These are phyloP conservation scores for Zeus faber DNA, from an alignment of 2,113 vertebrate genomes.

Conservation along the genomic window DNA sequence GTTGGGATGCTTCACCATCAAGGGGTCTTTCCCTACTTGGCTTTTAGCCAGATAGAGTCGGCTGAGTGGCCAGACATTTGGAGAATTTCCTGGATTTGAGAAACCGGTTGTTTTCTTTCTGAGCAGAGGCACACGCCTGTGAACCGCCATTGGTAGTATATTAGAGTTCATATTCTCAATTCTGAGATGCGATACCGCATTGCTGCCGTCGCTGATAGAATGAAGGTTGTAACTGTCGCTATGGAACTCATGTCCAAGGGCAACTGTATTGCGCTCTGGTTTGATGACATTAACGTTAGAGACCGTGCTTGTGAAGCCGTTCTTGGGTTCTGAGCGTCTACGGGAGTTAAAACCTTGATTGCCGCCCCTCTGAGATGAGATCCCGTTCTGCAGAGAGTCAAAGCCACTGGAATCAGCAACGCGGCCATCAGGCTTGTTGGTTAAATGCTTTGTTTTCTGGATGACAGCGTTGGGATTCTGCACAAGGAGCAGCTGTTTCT, in stretches of 20 bases:
- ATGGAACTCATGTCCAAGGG: too few relatives aligned
- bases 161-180: too few relatives aligned
- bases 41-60: background rate
- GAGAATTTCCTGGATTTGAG: slow-evolving; percentile 1
- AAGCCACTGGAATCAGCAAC: background rate
- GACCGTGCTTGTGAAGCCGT: background rate
- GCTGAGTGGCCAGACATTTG: background rate
- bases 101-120: too few relatives aligned
- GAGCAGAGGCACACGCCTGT: too few relatives aligned
- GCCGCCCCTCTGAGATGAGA: background rate
- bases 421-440: background rate
- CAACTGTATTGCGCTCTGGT: too few relatives aligned
- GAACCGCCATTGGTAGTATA: too few relatives aligned
- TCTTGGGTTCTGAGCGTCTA: background rate
- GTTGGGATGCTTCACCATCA: background rate
- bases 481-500: background rate
- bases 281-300: too few relatives aligned
- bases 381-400: background rate
- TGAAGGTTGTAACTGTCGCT: too few relatives aligned
- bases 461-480: background rate
- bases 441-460: slow-evolving; percentile 5
- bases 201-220: too few relatives aligned
- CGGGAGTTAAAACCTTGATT: background rate
- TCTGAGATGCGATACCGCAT: too few relatives aligned
- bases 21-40: background rate